Conservation (phyloP, 2,113 vertebrate genomes). For the Podarcis raffonei region DNA sequence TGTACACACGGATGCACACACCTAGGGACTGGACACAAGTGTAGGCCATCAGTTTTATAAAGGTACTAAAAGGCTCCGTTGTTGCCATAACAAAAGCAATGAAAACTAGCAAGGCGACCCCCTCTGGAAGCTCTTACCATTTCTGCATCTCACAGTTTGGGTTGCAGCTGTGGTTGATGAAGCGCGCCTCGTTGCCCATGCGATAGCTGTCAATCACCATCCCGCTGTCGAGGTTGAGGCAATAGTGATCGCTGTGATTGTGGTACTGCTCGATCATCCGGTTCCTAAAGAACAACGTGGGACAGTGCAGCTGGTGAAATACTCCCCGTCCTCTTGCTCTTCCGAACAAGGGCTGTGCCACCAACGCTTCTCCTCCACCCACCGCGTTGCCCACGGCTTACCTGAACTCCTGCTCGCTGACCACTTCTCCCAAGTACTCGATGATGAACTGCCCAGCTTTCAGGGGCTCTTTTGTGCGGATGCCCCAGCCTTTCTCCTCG, state of each 20-base stretch:
- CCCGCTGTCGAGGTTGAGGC: constrained; percentile 95
- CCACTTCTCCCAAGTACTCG: constrained; percentile 97
- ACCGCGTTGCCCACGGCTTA: constrained; percentile 30
- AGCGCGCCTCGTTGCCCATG: constrained; percentile 98
- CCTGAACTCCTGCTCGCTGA: constrained; percentile 98
- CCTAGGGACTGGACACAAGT: too few relatives aligned
- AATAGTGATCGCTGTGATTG: constrained; percentile 97
- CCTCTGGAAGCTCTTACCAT: constrained; percentile 80
- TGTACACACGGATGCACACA: background rate
- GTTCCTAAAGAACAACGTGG: constrained; percentile 68
- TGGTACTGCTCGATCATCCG: constrained; percentile 94
- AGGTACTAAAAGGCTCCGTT: background rate
- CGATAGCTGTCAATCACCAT: constrained; percentile 99
- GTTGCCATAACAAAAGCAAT: background rate
- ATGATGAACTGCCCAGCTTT: constrained; percentile 97
- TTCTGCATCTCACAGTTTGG: constrained; percentile 99
- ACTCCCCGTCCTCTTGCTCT: background rate
- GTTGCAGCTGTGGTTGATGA: constrained; percentile 99
- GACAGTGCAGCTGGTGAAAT: too few relatives aligned
- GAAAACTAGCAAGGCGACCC: too few relatives aligned
- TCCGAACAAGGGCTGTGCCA: rapidly evolving
- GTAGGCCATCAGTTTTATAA: background rate
- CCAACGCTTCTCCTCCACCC: background rate
- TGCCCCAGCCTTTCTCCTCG: constrained; percentile 98
- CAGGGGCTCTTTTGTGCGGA: constrained; percentile 93